A percentile compares a stretch with the other conserved stretches of the same genome.
Conservation (phyloP, 1,140 invertebrate species). For the Drosophila bifasciata region DNA sequence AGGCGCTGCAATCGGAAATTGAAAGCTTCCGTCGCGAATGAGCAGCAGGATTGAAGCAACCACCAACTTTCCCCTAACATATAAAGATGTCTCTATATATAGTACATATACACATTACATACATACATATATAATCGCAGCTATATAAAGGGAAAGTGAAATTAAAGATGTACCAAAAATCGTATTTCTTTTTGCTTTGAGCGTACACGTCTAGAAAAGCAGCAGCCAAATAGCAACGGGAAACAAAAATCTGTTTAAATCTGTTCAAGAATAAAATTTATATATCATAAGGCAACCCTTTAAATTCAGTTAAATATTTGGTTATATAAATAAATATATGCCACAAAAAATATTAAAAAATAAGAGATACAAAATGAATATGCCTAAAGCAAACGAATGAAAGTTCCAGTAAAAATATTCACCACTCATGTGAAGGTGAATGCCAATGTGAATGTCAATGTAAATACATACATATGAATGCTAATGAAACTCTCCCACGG, state of each 20-base stretch:
- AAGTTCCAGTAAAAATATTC: no score
- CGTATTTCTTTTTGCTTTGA: slow-evolving; percentile 13
- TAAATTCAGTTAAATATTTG: no score
- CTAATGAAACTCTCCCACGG: no score
- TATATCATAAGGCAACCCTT: no score
- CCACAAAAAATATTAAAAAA: no score
- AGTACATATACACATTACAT: not conserved
- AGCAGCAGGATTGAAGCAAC: not conserved
- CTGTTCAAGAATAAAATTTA: no score
- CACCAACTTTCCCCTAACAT: not conserved
- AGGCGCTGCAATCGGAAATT: slow-evolving; percentile 61
- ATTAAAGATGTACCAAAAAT: slow-evolving; percentile 24
- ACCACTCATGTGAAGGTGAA: no score
- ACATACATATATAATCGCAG: not conserved
- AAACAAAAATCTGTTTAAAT: not conserved
- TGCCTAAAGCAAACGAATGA: no score
- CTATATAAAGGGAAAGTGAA: slow-evolving; percentile 9
- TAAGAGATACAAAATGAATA: no score
- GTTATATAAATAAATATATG: no score
- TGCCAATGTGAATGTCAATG: no score
- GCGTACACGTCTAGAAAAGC: not conserved
- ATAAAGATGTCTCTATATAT: not conserved
- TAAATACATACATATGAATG: no score
- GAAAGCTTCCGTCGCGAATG: slow-evolving; percentile 56
- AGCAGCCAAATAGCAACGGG: not conserved